These are phyloP conservation scores for Sinotaia quadrata DNA, from an alignment of 2,888 invertebrate species.

Conservation along the genomic window DNA sequence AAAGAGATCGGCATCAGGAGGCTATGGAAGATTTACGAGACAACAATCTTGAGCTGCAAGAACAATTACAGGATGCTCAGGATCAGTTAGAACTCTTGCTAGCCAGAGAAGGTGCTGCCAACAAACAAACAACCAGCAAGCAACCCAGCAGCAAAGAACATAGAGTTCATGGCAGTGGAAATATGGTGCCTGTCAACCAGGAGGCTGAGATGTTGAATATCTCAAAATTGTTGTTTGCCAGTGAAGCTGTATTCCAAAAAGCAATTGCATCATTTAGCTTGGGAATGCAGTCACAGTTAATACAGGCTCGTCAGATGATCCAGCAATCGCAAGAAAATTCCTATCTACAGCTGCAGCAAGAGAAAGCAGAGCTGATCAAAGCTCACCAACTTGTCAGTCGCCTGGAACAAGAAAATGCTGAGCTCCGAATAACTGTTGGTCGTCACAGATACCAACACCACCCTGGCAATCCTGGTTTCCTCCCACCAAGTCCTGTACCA, in stretches of 20 bases:
- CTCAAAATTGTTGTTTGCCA: neutral
- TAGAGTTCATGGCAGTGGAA: too few relatives aligned
- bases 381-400: neutral
- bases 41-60: slow-evolving; percentile 22
- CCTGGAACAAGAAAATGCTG: slow-evolving; percentile 12
- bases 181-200: neutral
- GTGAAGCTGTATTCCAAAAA: neutral
- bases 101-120: neutral
- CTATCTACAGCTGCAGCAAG: too few relatives aligned
- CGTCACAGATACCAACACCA: neutral
- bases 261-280: neutral
- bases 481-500: neutral
- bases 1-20: slow-evolving; percentile 19
- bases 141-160: too few relatives aligned
- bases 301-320: slow-evolving; percentile 4
- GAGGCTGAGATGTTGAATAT: neutral
- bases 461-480: neutral
- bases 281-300: slow-evolving; percentile 12
- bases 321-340: neutral
- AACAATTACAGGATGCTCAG: slow-evolving; percentile 25
- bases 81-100: slow-evolving; percentile 12
- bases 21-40: slow-evolving; percentile 16
- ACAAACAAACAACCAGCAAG: neutral
- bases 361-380: neutral
- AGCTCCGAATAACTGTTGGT: slow-evolving; percentile 7